Conservation (phyloP, 2,888 invertebrate genomes). For the Podabrus alpinus region DNA sequence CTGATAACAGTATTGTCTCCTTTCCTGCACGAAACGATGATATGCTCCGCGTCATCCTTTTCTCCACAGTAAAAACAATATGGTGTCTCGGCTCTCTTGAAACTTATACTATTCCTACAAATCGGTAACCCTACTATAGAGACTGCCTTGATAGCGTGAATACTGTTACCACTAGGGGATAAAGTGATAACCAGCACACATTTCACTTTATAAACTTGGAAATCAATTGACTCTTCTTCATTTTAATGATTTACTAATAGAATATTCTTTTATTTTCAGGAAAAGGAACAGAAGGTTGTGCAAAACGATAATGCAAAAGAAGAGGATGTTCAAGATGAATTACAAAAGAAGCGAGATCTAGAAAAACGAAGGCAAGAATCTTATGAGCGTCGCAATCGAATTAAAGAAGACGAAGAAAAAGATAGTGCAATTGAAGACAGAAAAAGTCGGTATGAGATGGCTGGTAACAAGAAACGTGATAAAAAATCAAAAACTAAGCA, state of each 20-base stretch:
- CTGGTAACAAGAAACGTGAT: slow-evolving; percentile 45
- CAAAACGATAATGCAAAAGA: slow-evolving; percentile 32
- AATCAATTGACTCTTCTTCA: background rate
- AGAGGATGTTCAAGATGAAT: slow-evolving; percentile 55
- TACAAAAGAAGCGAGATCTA: slow-evolving; percentile 57
- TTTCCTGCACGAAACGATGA: too few relatives aligned
- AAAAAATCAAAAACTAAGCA: slow-evolving; percentile 40
- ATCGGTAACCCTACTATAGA: too few relatives aligned
- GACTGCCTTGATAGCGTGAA: too few relatives aligned
- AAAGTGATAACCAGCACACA: too few relatives aligned
- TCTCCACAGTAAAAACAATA: too few relatives aligned
- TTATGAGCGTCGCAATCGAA: slow-evolving; percentile 59
- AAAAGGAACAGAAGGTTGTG: background rate
- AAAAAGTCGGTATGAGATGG: slow-evolving; percentile 51
- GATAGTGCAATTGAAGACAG: slow-evolving; percentile 38
- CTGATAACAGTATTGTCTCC: too few relatives aligned
- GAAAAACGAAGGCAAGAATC: slow-evolving; percentile 52
- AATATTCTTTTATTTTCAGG: background rate
- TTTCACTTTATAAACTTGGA: too few relatives aligned
- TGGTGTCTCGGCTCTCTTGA: too few relatives aligned
- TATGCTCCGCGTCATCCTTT: too few relatives aligned
- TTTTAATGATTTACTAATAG: background rate
- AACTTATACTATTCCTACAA: too few relatives aligned
- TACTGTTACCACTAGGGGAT: too few relatives aligned
- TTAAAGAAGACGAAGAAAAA: slow-evolving; percentile 57